These are phyloP conservation scores for Ectemnius lituratus DNA, from an alignment of 2,888 invertebrate genomes.

Conservation along the genomic window DNA sequence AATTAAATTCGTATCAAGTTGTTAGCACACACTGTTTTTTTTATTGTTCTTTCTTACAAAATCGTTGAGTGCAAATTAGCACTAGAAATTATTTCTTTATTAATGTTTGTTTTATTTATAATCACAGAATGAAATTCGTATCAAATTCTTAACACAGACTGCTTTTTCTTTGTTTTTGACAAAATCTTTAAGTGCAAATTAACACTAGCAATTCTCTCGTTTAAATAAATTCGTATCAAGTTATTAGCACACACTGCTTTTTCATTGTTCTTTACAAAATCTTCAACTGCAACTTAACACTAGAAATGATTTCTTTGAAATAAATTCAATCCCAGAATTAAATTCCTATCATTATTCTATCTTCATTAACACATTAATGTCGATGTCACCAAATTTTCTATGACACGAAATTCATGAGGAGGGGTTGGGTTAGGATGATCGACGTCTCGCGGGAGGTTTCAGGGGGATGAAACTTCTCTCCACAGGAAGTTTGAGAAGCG, in stretches of 20 bases:
- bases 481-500: not conserved
- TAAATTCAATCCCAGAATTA: too few relatives aligned
- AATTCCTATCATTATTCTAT: too few relatives aligned
- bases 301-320: too few relatives aligned
- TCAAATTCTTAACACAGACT: conserved; percentile 20
- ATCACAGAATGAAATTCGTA: too few relatives aligned
- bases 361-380: not conserved
- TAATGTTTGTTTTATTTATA: too few relatives aligned
- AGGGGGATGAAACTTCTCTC: conserved; percentile 13
- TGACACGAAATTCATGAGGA: conserved; percentile 20
- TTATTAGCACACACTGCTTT: too few relatives aligned
- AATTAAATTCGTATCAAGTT: conserved; percentile 7
- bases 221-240: too few relatives aligned
- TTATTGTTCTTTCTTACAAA: not conserved
- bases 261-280: too few relatives aligned
- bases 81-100: not conserved
- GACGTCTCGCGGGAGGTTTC: conserved; percentile 11
- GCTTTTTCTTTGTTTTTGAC: too few relatives aligned
- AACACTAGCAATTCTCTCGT: too few relatives aligned
- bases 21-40: conserved; percentile 22
- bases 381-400: conserved; percentile 8
- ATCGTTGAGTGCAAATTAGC: not conserved
- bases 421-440: conserved; percentile 17
- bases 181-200: too few relatives aligned
- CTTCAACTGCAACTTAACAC: too few relatives aligned